Percentiles rank a stretch among this genome's conserved stretches.
phyloP scores from a whole-genome alignment of 23 tunicate genomes.

The Aplidium turbinatum region DNA sequence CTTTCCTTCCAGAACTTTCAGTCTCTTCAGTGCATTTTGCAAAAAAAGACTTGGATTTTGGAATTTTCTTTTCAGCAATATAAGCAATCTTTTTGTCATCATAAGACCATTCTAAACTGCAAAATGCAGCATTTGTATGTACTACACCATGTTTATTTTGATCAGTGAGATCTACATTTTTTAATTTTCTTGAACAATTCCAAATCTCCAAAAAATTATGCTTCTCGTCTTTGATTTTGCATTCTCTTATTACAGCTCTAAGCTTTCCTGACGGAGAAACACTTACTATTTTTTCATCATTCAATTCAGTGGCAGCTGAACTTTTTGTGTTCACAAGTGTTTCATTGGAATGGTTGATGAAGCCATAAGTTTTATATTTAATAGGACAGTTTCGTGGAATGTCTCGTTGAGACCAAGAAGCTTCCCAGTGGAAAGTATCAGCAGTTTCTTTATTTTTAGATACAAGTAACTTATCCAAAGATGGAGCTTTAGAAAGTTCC shows the following conservation, averaged over 20 bases:
- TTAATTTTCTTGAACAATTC: constrained; percentile 37
- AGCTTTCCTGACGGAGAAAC: constrained; percentile 31
- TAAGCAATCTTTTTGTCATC: constrained; percentile 52
- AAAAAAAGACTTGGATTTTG: constrained; percentile 45
- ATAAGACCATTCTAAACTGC: constrained; percentile 80
- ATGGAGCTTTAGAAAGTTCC: constrained; percentile 25
- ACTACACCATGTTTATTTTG: constrained; percentile 77
- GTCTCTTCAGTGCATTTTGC: constrained; percentile 11
- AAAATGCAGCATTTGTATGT: constrained; percentile 59
- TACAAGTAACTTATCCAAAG: constrained; percentile 27
- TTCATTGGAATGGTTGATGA: neutral
- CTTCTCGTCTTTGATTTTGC: constrained; percentile 33
- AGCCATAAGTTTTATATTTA: constrained; percentile 16
- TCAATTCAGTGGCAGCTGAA: constrained; percentile 45
- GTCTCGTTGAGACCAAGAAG: constrained; percentile 63
- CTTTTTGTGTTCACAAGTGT: neutral
- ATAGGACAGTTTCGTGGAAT: constrained; percentile 53
- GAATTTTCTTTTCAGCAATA: constrained; percentile 62
- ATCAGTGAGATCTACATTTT: constrained; percentile 44
- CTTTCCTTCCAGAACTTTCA: constrained; percentile 22
- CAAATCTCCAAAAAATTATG: constrained; percentile 76
- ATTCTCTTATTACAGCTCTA: constrained; percentile 52
- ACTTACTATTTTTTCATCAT: constrained; percentile 33
- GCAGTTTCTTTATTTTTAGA: no score
- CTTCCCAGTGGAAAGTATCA: constrained; percentile 39